phyloP scores from a whole-genome alignment of 2,113 vertebrate species.

The Podarcis muralis region DNA sequence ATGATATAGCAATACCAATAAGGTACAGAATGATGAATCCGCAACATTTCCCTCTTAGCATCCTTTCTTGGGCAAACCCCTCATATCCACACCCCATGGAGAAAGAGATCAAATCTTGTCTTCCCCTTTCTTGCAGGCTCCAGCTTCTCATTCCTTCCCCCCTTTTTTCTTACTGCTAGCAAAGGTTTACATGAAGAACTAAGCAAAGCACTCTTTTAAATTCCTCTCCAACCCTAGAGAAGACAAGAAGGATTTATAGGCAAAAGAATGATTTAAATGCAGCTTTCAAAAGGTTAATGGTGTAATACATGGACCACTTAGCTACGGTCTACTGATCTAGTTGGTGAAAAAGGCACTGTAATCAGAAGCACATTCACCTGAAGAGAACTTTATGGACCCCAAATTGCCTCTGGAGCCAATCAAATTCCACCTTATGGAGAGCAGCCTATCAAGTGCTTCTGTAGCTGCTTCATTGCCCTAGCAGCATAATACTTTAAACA shows the following conservation, averaged over 20 bases:
- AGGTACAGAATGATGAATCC: background rate
- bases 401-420: background rate
- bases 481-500: background rate
- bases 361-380: slow-evolving; percentile 5
- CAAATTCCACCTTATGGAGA: background rate
- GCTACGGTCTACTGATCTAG: background rate
- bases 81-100: background rate
- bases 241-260: background rate
- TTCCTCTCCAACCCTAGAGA: background rate
- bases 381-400: background rate
- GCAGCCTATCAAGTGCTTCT: background rate
- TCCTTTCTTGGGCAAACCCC: background rate
- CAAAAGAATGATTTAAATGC: slow-evolving; percentile 9
- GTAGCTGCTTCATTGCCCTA: background rate
- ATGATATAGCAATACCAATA: background rate
- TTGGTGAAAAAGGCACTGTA: background rate
- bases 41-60: background rate
- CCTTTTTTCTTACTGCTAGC: background rate
- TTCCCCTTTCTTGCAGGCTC: background rate
- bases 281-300: background rate
- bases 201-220: background rate
- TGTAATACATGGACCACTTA: background rate
- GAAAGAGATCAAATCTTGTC: background rate
- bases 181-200: background rate
- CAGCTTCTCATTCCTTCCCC: accelerated